Evolutionary conservation across 1,140 invertebrate genomes (phyloP).

Genomic region (Thaumatotibia leucotreta): DNA sequence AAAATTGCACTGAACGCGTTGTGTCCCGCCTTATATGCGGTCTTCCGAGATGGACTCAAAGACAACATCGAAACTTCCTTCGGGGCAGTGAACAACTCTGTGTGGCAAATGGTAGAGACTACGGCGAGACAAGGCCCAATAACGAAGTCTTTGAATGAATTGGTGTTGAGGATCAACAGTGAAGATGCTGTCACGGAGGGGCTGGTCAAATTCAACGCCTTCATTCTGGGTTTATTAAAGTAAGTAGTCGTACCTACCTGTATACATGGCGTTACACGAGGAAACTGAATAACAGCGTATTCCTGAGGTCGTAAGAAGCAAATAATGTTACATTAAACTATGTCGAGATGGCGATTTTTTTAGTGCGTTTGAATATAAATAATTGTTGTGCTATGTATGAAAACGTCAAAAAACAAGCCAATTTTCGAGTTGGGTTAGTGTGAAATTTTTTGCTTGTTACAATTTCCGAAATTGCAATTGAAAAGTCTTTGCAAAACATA

Average conservation of each 20-base stretch:
- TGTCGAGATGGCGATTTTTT: no score
- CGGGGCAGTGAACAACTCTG: conserved; percentile 90
- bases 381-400: no score
- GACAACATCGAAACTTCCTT: conserved; percentile 89
- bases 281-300: no score
- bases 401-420: no score
- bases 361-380: no score
- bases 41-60: conserved; percentile 90
- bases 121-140: conserved; percentile 91
- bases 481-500: no score
- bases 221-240: conserved; percentile 93
- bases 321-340: no score
- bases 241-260: conserved; percentile 76
- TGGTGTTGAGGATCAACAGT: conserved; percentile 90
- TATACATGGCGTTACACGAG: no score
- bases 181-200: conserved; percentile 91
- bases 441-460: no score
- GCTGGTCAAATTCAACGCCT: conserved; percentile 92
- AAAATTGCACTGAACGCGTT: conserved; percentile 84
- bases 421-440: no score
- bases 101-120: conserved; percentile 92
- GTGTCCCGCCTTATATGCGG: conserved; percentile 89
- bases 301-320: no score
- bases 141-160: conserved; percentile 90
- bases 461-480: no score